phyloP scores from a whole-genome alignment of 1,140 invertebrate species.

The Solen grandis region DNA sequence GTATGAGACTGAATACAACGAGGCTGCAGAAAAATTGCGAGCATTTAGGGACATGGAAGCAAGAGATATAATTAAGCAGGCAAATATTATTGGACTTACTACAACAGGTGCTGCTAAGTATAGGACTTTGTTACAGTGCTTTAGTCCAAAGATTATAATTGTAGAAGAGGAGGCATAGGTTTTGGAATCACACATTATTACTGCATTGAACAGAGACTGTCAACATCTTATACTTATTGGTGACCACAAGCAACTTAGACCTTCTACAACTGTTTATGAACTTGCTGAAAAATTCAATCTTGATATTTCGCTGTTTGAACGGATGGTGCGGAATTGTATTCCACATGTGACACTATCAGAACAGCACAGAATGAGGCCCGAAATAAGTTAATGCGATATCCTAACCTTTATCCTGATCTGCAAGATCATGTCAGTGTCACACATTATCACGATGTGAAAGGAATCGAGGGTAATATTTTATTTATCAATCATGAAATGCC shows the following conservation, averaged over 20 bases:
- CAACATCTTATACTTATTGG: constrained; percentile 87
- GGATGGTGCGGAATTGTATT: constrained; percentile 77
- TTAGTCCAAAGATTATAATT: constrained; percentile 73
- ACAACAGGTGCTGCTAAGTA: constrained; percentile 77
- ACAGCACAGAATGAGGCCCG: constrained; percentile 82
- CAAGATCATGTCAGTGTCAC: constrained; percentile 73
- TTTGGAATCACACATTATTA: constrained; percentile 75
- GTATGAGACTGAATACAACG: not conserved
- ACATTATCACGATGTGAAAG: constrained; percentile 72
- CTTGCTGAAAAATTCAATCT: constrained; percentile 77
- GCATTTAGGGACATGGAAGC: not conserved
- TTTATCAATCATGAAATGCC: constrained; percentile 78
- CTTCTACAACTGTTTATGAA: constrained; percentile 78
- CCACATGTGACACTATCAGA: constrained; percentile 73
- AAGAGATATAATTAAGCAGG: constrained; percentile 41
- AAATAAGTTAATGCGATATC: constrained; percentile 77
- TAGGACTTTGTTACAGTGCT: constrained; percentile 60
- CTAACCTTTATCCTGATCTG: constrained; percentile 79
- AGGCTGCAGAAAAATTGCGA: not conserved
- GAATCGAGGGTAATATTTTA: constrained; percentile 76
- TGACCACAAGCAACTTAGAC: constrained; percentile 82
- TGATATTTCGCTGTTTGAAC: constrained; percentile 81
- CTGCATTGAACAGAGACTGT: constrained; percentile 84
- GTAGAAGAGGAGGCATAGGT: constrained; percentile 80
- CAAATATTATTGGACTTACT: constrained; percentile 77